A percentile compares a stretch with the other conserved stretches of the same genome.
These are phyloP conservation scores for Plecturocebus donacophilus DNA, from an alignment of 2,113 vertebrate genomes.

Conservation along the genomic window DNA sequence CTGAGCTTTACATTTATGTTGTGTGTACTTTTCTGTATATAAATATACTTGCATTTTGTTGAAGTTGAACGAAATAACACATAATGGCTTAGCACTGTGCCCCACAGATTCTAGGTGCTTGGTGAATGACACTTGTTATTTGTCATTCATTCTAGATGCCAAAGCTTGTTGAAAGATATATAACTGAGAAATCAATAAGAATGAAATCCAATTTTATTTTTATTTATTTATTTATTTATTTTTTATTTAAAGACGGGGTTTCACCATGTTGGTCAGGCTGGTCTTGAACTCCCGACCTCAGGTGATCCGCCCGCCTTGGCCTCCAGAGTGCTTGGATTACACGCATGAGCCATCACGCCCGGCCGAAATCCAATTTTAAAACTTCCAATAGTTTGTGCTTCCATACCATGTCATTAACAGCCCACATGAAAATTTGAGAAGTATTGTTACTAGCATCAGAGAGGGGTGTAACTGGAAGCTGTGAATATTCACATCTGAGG, in stretches of 20 bases:
- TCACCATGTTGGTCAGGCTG: too few relatives aligned
- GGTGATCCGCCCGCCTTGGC: too few relatives aligned
- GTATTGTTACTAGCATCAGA: slow-evolving; percentile 33
- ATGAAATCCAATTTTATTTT: too few relatives aligned
- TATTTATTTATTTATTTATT: too few relatives aligned
- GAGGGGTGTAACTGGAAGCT: not conserved
- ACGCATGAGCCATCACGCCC: too few relatives aligned
- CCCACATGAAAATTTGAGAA: slow-evolving; percentile 35
- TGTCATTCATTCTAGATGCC: not conserved
- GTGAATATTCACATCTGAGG: not conserved
- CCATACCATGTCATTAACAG: not conserved
- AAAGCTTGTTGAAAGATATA: not conserved
- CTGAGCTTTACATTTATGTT: not conserved
- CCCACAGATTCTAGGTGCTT: not conserved
- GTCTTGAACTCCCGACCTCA: too few relatives aligned
- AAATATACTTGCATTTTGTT: not conserved
- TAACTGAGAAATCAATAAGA: not conserved
- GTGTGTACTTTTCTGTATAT: not conserved
- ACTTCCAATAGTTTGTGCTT: not conserved
- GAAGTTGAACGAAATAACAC: not conserved
- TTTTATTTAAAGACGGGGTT: too few relatives aligned
- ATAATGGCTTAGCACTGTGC: not conserved
- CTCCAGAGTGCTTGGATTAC: too few relatives aligned
- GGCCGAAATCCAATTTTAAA: not conserved
- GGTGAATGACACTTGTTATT: not conserved